phyloP scores from a whole-genome alignment of 2,113 vertebrate species.

The Etia nguti region DNA sequence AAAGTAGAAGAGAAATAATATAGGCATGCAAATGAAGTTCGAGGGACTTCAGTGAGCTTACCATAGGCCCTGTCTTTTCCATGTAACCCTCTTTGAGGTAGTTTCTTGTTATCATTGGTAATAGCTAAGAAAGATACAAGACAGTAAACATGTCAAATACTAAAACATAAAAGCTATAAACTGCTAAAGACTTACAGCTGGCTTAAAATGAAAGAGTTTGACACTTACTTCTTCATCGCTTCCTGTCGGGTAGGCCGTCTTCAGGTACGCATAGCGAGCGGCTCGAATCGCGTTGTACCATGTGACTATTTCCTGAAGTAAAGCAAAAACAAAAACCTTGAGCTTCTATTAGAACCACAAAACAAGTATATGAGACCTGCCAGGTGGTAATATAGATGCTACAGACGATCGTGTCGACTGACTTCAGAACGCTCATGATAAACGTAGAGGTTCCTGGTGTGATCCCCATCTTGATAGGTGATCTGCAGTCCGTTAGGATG shows the following conservation, averaged over 20 bases:
- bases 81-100: conserved; percentile 92
- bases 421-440: conserved; percentile 86
- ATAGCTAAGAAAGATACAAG: conserved; percentile 67
- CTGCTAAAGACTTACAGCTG: background rate
- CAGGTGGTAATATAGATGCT: background rate
- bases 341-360: background rate
- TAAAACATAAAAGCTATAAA: background rate
- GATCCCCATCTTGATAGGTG: conserved; percentile 74
- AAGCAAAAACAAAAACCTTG: background rate
- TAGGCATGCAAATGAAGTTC: background rate
- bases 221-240: conserved; percentile 79
- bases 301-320: conserved; percentile 85
- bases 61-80: conserved; percentile 92
- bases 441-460: conserved; percentile 83
- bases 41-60: conserved; percentile 49
- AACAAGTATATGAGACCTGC: background rate
- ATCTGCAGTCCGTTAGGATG: conserved; percentile 85
- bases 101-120: conserved; percentile 84
- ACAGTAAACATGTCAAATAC: background rate
- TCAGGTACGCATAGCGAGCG: conserved; percentile 84
- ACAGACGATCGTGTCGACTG: background rate
- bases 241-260: conserved; percentile 77
- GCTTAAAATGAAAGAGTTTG: background rate
- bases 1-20: background rate
- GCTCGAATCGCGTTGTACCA: conserved; percentile 92